These are phyloP conservation scores for Tribolium madens DNA, from an alignment of 1,140 invertebrate species.

Conservation along the genomic window DNA sequence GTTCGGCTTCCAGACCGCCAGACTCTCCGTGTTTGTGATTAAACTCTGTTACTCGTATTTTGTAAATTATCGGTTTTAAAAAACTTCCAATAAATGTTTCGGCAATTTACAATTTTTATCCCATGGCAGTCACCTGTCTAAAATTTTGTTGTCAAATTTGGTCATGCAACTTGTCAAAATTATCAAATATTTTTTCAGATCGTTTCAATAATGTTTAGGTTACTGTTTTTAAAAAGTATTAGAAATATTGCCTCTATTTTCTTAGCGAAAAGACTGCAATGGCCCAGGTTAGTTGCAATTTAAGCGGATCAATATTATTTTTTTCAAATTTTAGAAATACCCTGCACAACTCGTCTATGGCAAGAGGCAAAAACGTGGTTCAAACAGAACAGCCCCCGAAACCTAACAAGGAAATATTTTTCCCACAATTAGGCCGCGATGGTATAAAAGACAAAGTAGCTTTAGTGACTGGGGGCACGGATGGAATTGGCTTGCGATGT, in stretches of 20 bases:
- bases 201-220: conserved; percentile 15
- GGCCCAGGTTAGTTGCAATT: not conserved
- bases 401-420: not conserved
- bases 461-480: conserved; percentile 79
- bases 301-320: not conserved
- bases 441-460: conserved; percentile 71
- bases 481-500: conserved; percentile 77
- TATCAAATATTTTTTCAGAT: conserved; percentile 16
- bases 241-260: not conserved
- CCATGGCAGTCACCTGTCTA: not conserved
- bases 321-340: not conserved
- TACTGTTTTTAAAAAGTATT: not conserved
- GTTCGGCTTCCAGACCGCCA: conserved; percentile 5
- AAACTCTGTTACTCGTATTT: not conserved
- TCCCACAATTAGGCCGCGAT: not conserved
- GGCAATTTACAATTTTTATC: not conserved
- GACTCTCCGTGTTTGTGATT: not conserved
- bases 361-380: not conserved
- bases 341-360: not conserved
- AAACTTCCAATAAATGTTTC: not conserved
- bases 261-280: not conserved
- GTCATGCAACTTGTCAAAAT: conserved; percentile 23
- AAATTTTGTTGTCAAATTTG: conserved; percentile 19
- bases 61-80: not conserved
- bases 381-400: not conserved